A percentile compares a stretch with the other conserved stretches of the same genome.
Evolutionary conservation across 1,140 invertebrate species (phyloP).

Genomic region (Pseudomyrmex flavicornis): DNA sequence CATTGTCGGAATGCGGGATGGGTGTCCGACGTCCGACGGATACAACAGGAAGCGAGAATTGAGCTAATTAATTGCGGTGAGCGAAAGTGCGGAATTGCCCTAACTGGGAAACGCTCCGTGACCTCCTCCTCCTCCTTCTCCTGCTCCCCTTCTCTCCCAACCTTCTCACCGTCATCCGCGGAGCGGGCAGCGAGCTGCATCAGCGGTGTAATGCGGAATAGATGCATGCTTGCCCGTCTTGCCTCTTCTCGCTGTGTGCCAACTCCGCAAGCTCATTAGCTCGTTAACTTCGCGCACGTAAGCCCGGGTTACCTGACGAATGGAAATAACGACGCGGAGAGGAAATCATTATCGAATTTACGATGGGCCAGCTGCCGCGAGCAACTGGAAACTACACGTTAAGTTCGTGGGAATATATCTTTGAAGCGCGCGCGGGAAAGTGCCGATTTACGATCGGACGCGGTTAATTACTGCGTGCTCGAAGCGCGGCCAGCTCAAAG

Average conservation of each 20-base stretch:
- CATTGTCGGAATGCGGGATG: conserved; percentile 56
- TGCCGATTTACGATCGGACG: conserved; percentile 17
- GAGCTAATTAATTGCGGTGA: conserved; percentile 82
- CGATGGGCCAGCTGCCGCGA: conserved; percentile 11
- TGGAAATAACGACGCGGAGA: conserved; percentile 43
- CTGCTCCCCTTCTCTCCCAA: not conserved
- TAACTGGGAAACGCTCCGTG: conserved; percentile 77
- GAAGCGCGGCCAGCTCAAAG: not conserved
- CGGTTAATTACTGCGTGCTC: conserved; percentile 21
- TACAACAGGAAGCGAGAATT: conserved; percentile 83
- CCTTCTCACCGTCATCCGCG: not conserved
- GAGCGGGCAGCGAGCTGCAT: conserved; percentile 6
- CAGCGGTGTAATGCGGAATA: conserved; percentile 42
- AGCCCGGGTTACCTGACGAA: conserved; percentile 34
- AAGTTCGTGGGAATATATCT: conserved; percentile 25
- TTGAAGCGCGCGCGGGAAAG: not conserved
- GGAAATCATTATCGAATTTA: conserved; percentile 55
- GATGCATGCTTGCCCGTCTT: not conserved
- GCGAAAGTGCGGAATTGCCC: conserved; percentile 81
- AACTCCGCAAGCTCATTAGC: conserved; percentile 47
- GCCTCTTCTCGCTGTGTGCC: not conserved
- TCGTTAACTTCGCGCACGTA: conserved; percentile 49
- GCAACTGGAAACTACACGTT: conserved; percentile 13
- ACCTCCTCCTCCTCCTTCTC: not conserved
- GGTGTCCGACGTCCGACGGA: conserved; percentile 40